Base-by-base conservation (phyloP, 2,113 vertebrate species). In the Forbesichthys agassizii region DNA sequence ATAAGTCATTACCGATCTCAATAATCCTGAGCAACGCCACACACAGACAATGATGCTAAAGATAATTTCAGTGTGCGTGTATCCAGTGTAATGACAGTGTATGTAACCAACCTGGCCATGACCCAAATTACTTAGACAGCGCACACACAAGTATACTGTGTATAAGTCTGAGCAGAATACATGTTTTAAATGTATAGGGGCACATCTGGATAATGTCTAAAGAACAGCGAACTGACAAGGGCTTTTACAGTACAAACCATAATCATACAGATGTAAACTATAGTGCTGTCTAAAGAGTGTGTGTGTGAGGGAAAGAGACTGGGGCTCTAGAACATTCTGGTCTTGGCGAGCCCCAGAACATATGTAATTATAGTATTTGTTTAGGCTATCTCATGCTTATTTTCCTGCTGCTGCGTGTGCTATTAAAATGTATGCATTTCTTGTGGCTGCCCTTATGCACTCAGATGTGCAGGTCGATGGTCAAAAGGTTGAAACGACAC, bases 61-160 rank as follows among this genome's bases (percentile, higher is more conserved):
- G 36, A 42, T 8, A 42, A 42, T 42, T 42, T 27, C 27, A 27
- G 27, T 27, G 27, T 42, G 36, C 4, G 36, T 42, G 36, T 42
- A 42, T 20, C 20, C 20, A 20, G 20, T 20, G 20, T 20, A 20
- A 20, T 20, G 20, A 20, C 20, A 20, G 20, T 42, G 36, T 42
- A 8, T 42, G 86, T 90, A 93, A 92, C 87, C 88, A 92, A 87
- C 48, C 70, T 85, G 84, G 88, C 86, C 81, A 80, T 92, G 90
- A 91, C 91, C 88, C 87, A 90, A 86, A 84, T 85, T 51, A 71
- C 67, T 51, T 27, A 46, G 33, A 54, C 66, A 49, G 72, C 53
- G 64, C 69, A 74, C 56, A 52, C 46, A 42, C 48, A 64, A 62
- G 55, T 48, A 64, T 20, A 33, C 16, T 27, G 42, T 12, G 33